Evolutionary conservation across 1,140 invertebrate species (phyloP).

Genomic region (Aphaenogaster floridana): DNA sequence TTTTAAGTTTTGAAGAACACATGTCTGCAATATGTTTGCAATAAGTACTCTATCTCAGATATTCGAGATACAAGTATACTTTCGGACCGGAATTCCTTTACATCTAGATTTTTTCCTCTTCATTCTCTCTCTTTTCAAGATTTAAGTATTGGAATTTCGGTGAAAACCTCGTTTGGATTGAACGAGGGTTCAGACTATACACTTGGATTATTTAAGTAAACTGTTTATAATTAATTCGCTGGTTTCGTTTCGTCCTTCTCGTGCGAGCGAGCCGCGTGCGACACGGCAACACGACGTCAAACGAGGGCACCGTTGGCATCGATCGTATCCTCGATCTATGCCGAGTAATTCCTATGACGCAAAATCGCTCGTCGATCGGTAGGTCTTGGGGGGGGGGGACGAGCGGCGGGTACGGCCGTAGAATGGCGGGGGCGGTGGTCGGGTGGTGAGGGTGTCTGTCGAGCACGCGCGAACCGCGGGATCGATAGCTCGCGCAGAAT

Average conservation of each 20-base stretch:
- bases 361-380: constrained; percentile 73
- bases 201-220: constrained; percentile 25
- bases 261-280: neutral
- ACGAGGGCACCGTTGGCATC: constrained; percentile 52
- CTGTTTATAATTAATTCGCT: constrained; percentile 33
- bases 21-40: neutral
- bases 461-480: constrained; percentile 79
- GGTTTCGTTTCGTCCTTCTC: neutral
- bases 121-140: neutral
- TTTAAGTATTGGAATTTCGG: neutral
- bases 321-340: constrained; percentile 70
- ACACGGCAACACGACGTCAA: constrained; percentile 23
- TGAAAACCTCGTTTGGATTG: neutral
- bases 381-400: constrained; percentile 41
- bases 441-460: constrained; percentile 70
- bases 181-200: neutral
- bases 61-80: neutral
- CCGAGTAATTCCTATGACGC: constrained; percentile 66
- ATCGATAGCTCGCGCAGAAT: constrained; percentile 79
- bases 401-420: neutral
- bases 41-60: neutral
- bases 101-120: neutral
- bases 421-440: constrained; percentile 54
- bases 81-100: neutral
- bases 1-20: neutral